Base-by-base conservation (phyloP, 2,888 invertebrate genomes). In the Arenicola marina region DNA sequence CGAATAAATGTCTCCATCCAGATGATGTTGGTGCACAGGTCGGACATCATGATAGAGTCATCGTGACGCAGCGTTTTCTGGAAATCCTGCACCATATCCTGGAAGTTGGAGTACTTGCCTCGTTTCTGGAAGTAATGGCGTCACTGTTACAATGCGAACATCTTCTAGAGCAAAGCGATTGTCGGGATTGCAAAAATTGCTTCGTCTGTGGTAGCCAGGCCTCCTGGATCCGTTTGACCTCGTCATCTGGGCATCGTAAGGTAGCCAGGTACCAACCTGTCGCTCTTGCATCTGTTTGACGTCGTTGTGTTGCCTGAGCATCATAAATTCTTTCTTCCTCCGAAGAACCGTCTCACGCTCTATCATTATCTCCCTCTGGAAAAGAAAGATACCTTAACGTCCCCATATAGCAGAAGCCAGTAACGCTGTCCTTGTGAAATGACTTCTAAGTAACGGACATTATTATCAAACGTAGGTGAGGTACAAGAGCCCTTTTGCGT, bases 321-420 rank as follows among this genome's bases (percentile, higher is more conserved):
- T 58, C 68, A 73, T 67, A 46, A 70, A 66, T 38, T 73, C 69
- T 53, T 74, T 73, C 63, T 73, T 73, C 60, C 66, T 62, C 24
- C 60, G 58, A 26, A 73, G 32, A 1, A 68, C 58, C 15, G 65
- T 65, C 44, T 70, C 66, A 32, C 65, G 46, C 51, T 65, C 71
- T 15, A 46, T 45, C 29, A n/a, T 28, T 38, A 65, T 61, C 34
- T 72, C 61, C 26, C 53, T 57, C 69, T 71, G 44, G 7, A 51
- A 59, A 38, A n/a, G n/a, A n/a, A n/a, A n/a, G n/a, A n/a, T n/a
- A n/a, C n/a, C n/a, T n/a, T n/a, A n/a, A n/a, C n/a, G n/a, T n/a
- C n/a, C n/a, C n/a, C n/a, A n/a, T n/a, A n/a, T n/a, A n/a, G n/a
- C n/a, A n/a, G n/a, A n/a, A n/a, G n/a, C n/a, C n/a, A n/a, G n/a